Evolutionary conservation across 2,888 invertebrate genomes (phyloP).

Genomic region (Ctena decussata): DNA sequence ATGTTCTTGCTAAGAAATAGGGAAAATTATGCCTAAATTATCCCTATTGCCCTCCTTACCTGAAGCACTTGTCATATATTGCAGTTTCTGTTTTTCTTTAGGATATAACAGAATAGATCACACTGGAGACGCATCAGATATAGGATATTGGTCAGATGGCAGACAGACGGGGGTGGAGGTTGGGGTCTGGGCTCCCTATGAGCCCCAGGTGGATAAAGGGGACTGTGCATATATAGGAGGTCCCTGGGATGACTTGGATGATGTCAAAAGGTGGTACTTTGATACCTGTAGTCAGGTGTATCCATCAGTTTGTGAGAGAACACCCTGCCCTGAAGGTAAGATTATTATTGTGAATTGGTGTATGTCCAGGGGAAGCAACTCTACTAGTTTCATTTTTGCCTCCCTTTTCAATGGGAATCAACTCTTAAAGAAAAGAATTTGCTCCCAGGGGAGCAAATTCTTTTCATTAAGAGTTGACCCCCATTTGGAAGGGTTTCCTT

Average conservation of each 20-base stretch:
- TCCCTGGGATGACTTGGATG: conserved; percentile 10
- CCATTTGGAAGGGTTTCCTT: too few relatives aligned
- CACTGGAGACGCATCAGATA: conserved; percentile 16
- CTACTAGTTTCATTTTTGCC: too few relatives aligned
- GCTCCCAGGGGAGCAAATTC: too few relatives aligned
- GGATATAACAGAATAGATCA: conserved; percentile 62
- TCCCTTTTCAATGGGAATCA: too few relatives aligned
- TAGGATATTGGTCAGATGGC: conserved; percentile 73
- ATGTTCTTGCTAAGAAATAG: too few relatives aligned
- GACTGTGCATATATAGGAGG: conserved; percentile 61
- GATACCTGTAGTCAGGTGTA: conserved; percentile 64
- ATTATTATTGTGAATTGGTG: too few relatives aligned
- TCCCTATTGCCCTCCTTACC: too few relatives aligned
- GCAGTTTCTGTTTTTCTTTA: conserved; percentile 30
- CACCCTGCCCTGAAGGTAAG: conserved; percentile 72
- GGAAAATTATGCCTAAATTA: too few relatives aligned
- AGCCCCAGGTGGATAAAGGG: conserved; percentile 66
- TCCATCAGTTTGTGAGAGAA: conserved; percentile 70
- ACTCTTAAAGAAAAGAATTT: too few relatives aligned
- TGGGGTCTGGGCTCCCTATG: conserved; percentile 72
- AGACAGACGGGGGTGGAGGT: conserved; percentile 63
- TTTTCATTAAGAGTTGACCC: too few relatives aligned
- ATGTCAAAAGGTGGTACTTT: conserved; percentile 65
- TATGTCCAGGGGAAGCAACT: too few relatives aligned
- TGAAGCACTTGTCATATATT: too few relatives aligned